phyloP scores from a whole-genome alignment of 2,113 vertebrate species.

The Ciconia maguari region DNA sequence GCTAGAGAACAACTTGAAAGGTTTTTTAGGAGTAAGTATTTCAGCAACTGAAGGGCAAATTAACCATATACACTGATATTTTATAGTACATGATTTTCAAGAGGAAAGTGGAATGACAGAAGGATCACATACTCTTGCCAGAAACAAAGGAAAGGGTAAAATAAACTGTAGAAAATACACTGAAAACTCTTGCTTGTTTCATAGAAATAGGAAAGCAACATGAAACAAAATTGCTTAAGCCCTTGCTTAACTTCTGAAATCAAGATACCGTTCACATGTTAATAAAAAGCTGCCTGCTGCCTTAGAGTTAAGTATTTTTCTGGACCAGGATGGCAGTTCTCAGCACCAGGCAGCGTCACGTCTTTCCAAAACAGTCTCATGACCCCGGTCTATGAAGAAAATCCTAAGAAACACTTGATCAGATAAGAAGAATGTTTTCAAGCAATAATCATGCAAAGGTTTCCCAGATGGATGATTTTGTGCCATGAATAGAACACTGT shows the following conservation, averaged over 20 bases:
- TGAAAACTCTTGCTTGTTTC: not conserved
- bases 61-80: not conserved
- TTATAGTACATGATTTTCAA: not conserved
- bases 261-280: not conserved
- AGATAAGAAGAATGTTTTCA: conserved; percentile 46
- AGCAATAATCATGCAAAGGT: conserved; percentile 29
- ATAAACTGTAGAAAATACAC: not conserved
- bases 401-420: conserved; percentile 34
- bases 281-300: not conserved
- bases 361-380: not conserved
- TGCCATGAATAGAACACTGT: conserved; percentile 35
- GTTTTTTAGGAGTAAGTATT: not conserved
- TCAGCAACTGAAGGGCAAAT: not conserved
- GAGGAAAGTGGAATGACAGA: not conserved
- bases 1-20: not conserved
- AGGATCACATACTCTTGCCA: not conserved
- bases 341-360: not conserved
- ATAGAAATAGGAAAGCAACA: not conserved
- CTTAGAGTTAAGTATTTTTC: not conserved
- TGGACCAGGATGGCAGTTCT: not conserved
- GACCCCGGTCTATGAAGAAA: not conserved
- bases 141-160: not conserved
- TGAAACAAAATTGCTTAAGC: not conserved
- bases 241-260: not conserved
- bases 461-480: conserved; percentile 45